Percentiles rank a stretch among this genome's conserved stretches.
Evolutionary conservation across 2,888 invertebrate genomes (phyloP).

Genomic region (Platycheirus albimanus): DNA sequence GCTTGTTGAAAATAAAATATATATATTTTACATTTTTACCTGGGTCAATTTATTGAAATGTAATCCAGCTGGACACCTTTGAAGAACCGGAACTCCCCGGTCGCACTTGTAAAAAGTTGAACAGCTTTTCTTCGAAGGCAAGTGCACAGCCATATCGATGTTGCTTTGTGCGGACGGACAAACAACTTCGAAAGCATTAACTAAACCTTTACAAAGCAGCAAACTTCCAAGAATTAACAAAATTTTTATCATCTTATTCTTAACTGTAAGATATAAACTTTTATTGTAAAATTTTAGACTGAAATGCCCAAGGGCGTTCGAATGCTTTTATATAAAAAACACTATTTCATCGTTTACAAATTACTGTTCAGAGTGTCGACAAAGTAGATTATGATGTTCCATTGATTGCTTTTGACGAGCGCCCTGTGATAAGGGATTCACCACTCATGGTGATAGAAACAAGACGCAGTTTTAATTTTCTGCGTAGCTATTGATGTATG

Average conservation of each 20-base stretch:
- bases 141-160: slow-evolving; percentile 67
- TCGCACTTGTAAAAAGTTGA: slow-evolving; percentile 75
- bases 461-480: too few species aligned
- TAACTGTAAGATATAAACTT: not conserved
- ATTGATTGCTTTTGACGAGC: slow-evolving; percentile 46
- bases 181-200: slow-evolving; percentile 47
- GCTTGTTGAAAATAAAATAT: too few species aligned
- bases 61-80: slow-evolving; percentile 71
- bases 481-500: too few species aligned
- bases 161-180: slow-evolving; percentile 70
- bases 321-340: slow-evolving; percentile 43
- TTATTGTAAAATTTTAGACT: slow-evolving; percentile 6
- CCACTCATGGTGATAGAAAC: too few species aligned
- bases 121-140: slow-evolving; percentile 72
- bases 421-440: slow-evolving; percentile 33
- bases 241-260: slow-evolving; percentile 57
- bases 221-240: slow-evolving; percentile 41
- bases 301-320: not conserved
- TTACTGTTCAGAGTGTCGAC: not conserved
- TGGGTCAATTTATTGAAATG: slow-evolving; percentile 69
- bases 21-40: slow-evolving; percentile 52
- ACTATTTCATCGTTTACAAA: slow-evolving; percentile 8
- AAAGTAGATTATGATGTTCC: slow-evolving; percentile 63
- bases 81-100: slow-evolving; percentile 67
- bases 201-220: slow-evolving; percentile 16